These are phyloP conservation scores for Melanotaenia duboulayi DNA, from an alignment of 2,113 vertebrate species.

Conservation along the genomic window DNA sequence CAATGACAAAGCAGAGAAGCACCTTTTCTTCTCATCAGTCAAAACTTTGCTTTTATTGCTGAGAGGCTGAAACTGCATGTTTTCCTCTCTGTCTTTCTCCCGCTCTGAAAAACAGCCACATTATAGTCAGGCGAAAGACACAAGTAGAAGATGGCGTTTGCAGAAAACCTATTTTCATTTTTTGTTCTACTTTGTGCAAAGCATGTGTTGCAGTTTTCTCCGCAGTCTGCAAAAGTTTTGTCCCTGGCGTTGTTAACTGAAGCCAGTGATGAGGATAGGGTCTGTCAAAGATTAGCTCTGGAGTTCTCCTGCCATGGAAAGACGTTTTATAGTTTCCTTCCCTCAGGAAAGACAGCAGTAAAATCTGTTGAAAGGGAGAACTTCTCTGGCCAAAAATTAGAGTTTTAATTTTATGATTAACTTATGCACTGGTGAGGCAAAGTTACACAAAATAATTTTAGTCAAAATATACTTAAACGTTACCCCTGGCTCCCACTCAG, in stretches of 20 bases:
- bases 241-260: slow-evolving; percentile 55
- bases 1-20: slow-evolving; percentile 24
- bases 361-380: slow-evolving; percentile 49
- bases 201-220: slow-evolving; percentile 50
- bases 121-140: slow-evolving; percentile 34
- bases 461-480: neutral
- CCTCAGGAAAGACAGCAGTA: slow-evolving; percentile 40
- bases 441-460: neutral
- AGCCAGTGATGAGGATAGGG: slow-evolving; percentile 47
- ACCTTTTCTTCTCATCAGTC: slow-evolving; percentile 62
- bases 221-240: slow-evolving; percentile 50
- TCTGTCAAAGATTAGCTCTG: slow-evolving; percentile 60
- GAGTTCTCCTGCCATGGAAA: slow-evolving; percentile 50
- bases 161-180: slow-evolving; percentile 51
- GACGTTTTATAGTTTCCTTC: slow-evolving; percentile 51
- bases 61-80: slow-evolving; percentile 44
- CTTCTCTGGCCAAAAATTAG: slow-evolving; percentile 47
- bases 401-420: slow-evolving; percentile 13
- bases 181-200: slow-evolving; percentile 36
- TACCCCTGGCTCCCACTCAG: neutral
- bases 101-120: slow-evolving; percentile 50
- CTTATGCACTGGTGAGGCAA: slow-evolving; percentile 39
- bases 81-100: slow-evolving; percentile 27
- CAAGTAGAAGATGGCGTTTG: slow-evolving; percentile 61
- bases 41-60: slow-evolving; percentile 55